These are phyloP conservation scores for Gadopsis marmoratus DNA, from an alignment of 2,797 vertebrate genomes.

Conservation along the genomic window DNA sequence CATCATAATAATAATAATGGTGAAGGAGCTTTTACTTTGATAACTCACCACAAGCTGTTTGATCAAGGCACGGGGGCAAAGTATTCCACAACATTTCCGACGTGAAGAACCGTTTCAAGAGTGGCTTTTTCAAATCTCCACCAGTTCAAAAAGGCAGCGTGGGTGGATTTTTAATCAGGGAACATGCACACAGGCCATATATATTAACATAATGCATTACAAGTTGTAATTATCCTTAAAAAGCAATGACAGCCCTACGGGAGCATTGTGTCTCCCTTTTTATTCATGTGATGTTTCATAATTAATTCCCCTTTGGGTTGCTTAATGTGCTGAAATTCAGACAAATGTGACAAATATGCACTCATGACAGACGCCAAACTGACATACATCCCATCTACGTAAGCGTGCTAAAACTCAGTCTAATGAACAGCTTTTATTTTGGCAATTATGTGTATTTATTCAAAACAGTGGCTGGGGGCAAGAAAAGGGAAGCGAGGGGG, in stretches of 20 bases:
- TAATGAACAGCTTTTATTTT: conserved; percentile 11
- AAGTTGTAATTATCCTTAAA: conserved; percentile 71
- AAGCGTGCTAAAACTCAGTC: not conserved
- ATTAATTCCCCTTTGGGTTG: conserved; percentile 39
- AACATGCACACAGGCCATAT: conserved; percentile 62
- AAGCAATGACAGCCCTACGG: conserved; percentile 36
- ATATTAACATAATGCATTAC: conserved; percentile 72
- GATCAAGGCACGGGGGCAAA: conserved; percentile 71
- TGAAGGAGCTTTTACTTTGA: conserved; percentile 67
- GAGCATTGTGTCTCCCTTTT: conserved; percentile 39
- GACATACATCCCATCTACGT: not conserved
- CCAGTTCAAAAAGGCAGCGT: conserved; percentile 74
- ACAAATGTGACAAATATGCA: conserved; percentile 30
- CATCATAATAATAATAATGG: conserved; percentile 45
- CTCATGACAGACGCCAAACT: conserved; percentile 15
- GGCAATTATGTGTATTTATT: not conserved
- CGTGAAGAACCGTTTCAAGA: conserved; percentile 45
- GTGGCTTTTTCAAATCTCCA: conserved; percentile 60
- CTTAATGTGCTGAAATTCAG: conserved; percentile 42
- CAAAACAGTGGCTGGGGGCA: not conserved
- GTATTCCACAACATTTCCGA: conserved; percentile 57
- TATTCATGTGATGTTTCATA: conserved; percentile 54
- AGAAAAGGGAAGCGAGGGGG: not conserved
- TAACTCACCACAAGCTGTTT: conserved; percentile 68
- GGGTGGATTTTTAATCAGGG: conserved; percentile 74